Base-by-base conservation (phyloP, 2,113 vertebrate species). In the Budorcas taxicolor region DNA sequence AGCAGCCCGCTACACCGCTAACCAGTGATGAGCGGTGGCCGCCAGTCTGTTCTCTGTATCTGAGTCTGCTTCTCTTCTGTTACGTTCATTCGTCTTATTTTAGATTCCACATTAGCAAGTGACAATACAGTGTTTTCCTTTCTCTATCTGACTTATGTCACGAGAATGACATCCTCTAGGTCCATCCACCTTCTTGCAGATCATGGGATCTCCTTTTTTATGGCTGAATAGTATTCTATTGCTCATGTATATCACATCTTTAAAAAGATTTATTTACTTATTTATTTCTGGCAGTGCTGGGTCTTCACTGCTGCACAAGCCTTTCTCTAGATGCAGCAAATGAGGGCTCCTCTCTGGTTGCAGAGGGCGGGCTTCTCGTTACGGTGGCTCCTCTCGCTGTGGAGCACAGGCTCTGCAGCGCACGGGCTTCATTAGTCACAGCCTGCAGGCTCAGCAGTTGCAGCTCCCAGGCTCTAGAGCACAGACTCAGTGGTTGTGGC, bases 231-330 rank as follows among this genome's bases (percentile, higher is more conserved):
- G 3, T 33, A 52, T 50, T 50, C 29, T 19, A 6, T 52, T 21
- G 16, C 19, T 21, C 11, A 50, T 19, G 15, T 33, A 19, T 11
- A 52, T 19, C 45, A 33, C 29, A 52, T 52, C 78, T 52, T 21
- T 19, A 6, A 8, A 17, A 15, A 64, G 3, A 0, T 3, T 31
- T 31, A 16, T 7, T 31, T 14, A 13, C 16, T 33, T 7, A n/a
- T n/a, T 64, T 17, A 16, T n/a, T 64, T n/a, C 31, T 64, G 62
- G 31, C 15, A 0, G 62, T 4, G 62, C 62, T 64, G 62, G 15
- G 62, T 17, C 62, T 64, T 17, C 62, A n/a, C 15, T 64, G 31
- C 62, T 9, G 62, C 62, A n/a, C 7, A 0, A 7, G 62, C 31
- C 62, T 64, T 64, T 17, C 62, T 64, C 62, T n/a, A n/a, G 31